Evolutionary conservation across 2,888 invertebrate genomes (phyloP).

Genomic region (Xestobium rufovillosum): DNA sequence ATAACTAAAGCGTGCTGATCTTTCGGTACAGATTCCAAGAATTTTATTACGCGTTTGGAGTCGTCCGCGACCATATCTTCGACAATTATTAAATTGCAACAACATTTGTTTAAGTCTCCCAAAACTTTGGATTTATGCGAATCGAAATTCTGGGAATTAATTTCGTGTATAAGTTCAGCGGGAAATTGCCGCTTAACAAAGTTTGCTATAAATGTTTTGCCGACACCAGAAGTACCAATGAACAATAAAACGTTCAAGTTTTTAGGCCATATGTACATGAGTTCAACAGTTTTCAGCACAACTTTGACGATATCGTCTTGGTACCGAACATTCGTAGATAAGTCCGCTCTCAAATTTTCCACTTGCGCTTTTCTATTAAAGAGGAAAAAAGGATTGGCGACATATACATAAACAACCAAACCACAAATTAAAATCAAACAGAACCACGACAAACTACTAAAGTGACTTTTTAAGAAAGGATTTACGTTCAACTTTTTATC

Average conservation of each 20-base stretch:
- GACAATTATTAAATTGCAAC: conserved; percentile 31
- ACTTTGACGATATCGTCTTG: conserved; percentile 24
- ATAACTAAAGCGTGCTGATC: conserved; percentile 24
- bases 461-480: too few relatives aligned
- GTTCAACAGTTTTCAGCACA: conserved; percentile 24
- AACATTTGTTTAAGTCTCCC: conserved; percentile 15
- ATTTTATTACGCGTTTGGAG: conserved; percentile 22
- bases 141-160: conserved; percentile 16
- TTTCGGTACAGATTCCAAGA: conserved; percentile 27
- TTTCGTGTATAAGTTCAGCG: conserved; percentile 22
- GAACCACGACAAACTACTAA: too few relatives aligned
- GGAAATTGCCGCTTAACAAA: conserved; percentile 29
- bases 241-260: conserved; percentile 28
- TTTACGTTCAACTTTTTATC: too few relatives aligned
- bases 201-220: conserved; percentile 33
- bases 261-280: conserved; percentile 17
- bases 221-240: conserved; percentile 33
- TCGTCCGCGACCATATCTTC: conserved; percentile 30
- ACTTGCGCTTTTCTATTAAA: conserved; percentile 20
- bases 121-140: conserved; percentile 16
- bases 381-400: conserved; percentile 12
- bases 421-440: too few relatives aligned
- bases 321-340: conserved; percentile 22
- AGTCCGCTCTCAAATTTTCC: conserved; percentile 21
- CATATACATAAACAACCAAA: too few relatives aligned